Evolutionary conservation across 2,113 vertebrate genomes (phyloP).

Genomic region (Forbesichthys agassizii): DNA sequence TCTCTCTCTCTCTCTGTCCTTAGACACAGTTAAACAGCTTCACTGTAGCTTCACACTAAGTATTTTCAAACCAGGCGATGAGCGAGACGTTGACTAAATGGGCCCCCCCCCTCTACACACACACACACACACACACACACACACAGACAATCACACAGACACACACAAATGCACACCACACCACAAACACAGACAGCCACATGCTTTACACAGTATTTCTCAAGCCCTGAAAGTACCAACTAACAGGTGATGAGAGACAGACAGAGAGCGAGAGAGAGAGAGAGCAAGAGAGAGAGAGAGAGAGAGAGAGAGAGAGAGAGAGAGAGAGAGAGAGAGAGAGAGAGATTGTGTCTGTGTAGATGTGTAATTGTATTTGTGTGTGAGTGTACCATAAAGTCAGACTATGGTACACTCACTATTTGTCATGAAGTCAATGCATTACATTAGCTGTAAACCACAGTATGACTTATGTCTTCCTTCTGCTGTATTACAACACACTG

Average conservation of each 20-base stretch:
- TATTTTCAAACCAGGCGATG: constrained; percentile 57
- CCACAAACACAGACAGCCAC: background rate
- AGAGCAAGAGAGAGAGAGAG: constrained; percentile 15
- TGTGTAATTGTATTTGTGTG: background rate
- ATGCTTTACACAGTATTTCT: constrained; percentile 2
- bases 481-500: too few relatives aligned
- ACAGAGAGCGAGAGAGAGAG: constrained; percentile 13
- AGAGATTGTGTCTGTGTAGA: background rate
- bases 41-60: constrained; percentile 48
- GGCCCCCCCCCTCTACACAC: background rate
- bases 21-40: constrained; percentile 6
- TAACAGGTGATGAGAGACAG: constrained; percentile 58
- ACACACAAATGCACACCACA: background rate
- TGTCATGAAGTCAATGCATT: too few relatives aligned
- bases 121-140: constrained; percentile 2
- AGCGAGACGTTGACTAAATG: background rate
- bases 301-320: too few relatives aligned
- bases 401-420: too few relatives aligned
- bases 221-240: constrained; percentile 12
- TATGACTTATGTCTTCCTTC: too few relatives aligned
- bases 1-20: background rate
- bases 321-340: background rate
- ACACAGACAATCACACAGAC: background rate
- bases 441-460: too few relatives aligned
- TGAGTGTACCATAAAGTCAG: background rate